phyloP scores from a whole-genome alignment of 2,888 invertebrate species.

The Physocephala rufipes region DNA sequence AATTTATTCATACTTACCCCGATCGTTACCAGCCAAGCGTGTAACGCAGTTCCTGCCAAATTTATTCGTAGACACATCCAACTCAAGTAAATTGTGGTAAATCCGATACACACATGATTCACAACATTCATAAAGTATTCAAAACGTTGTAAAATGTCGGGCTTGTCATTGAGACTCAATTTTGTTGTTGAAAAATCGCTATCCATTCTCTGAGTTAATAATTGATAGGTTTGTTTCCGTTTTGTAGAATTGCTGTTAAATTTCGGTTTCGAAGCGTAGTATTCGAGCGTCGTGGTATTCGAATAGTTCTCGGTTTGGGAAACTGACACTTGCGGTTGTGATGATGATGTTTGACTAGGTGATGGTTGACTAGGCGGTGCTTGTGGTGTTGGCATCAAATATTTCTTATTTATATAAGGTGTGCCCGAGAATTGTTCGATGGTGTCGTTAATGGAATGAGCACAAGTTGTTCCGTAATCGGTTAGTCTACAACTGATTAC shows the following conservation, averaged over 20 bases:
- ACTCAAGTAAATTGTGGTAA: conserved; percentile 59
- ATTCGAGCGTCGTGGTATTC: conserved; percentile 37
- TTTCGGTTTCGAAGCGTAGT: conserved; percentile 38
- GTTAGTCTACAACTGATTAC: conserved; percentile 46
- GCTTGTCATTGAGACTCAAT: conserved; percentile 45
- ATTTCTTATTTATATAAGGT: no score
- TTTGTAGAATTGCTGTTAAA: conserved; percentile 35
- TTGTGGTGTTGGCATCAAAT: no score
- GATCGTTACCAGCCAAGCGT: conserved; percentile 61
- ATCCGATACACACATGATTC: conserved; percentile 62
- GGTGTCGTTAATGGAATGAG: conserved; percentile 29
- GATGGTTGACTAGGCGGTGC: no score
- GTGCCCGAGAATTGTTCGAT: conserved; percentile 24
- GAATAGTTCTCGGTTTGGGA: conserved; percentile 37
- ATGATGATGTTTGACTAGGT: background rate
- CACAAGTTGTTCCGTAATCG: conserved; percentile 56
- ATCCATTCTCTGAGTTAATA: conserved; percentile 8
- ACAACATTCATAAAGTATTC: conserved; percentile 55
- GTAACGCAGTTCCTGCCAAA: conserved; percentile 53
- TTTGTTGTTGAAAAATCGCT: conserved; percentile 50
- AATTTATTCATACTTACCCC: conserved; percentile 57
- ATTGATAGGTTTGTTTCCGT: conserved; percentile 43
- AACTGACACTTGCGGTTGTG: no score
- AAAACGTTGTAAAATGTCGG: conserved; percentile 47
- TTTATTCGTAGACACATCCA: conserved; percentile 55